Conservation (phyloP, 2,113 vertebrate species). For the Hemiprocne comata region DNA sequence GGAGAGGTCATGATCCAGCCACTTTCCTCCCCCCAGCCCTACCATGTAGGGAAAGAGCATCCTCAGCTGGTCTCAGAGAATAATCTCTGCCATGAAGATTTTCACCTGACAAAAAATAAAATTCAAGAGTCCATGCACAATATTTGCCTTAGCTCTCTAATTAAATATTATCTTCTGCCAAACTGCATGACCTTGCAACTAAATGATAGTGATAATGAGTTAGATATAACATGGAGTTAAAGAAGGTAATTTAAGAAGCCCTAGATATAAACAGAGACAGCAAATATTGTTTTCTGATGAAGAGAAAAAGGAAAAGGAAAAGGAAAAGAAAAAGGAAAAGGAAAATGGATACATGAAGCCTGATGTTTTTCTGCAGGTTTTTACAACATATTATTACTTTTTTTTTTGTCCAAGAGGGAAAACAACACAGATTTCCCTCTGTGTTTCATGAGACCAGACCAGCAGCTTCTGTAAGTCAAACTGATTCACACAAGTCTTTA, state of each 20-base stretch:
- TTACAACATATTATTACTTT: not conserved
- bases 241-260: not conserved
- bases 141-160: not conserved
- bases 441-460: not conserved
- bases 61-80: not conserved
- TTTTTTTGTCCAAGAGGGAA: not conserved
- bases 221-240: not conserved
- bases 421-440: not conserved
- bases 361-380: not conserved
- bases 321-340: not conserved
- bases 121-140: not conserved
- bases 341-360: not conserved
- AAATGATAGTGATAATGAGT: not conserved
- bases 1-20: conserved; percentile 26
- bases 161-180: not conserved
- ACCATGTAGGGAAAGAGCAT: not conserved
- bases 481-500: not conserved
- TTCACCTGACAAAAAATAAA: not conserved
- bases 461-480: not conserved
- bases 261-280: not conserved
- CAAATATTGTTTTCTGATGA: not conserved
- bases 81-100: not conserved
- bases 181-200: not conserved
- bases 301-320: not conserved
- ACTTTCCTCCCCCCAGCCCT: not conserved